Conservation (phyloP, 2,797 vertebrate genomes). For the Protonibea diacanthus region DNA sequence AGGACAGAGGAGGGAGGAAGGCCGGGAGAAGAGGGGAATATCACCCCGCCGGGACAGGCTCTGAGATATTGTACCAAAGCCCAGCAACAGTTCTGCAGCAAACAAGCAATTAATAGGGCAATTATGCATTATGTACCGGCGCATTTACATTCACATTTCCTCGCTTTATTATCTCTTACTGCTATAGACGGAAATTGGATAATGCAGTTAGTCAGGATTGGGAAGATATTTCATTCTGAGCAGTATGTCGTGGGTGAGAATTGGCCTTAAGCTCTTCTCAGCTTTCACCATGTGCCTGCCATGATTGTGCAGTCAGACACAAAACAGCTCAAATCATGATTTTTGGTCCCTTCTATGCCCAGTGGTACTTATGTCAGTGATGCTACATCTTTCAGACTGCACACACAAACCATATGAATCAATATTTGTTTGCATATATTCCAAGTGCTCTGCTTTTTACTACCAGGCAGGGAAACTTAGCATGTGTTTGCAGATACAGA, state of each 20-base stretch:
- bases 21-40: constrained; percentile 29
- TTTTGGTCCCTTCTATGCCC: constrained; percentile 17
- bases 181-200: constrained; percentile 55
- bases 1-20: constrained; percentile 32
- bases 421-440: constrained; percentile 43
- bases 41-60: constrained; percentile 43
- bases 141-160: constrained; percentile 64
- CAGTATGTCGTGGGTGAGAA: constrained; percentile 17
- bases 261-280: constrained; percentile 21
- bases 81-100: constrained; percentile 45
- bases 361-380: constrained; percentile 23
- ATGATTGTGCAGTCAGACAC: constrained; percentile 36
- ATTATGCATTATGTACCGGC: constrained; percentile 59
- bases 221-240: constrained; percentile 51
- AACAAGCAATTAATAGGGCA: constrained; percentile 76
- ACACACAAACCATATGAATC: constrained; percentile 27
- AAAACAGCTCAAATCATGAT: constrained; percentile 40
- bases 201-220: constrained; percentile 48
- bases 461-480: constrained; percentile 33
- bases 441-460: constrained; percentile 33
- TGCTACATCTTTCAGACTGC: constrained; percentile 10
- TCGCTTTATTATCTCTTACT: constrained; percentile 61
- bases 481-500: constrained; percentile 62
- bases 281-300: constrained; percentile 17
- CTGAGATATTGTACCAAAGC: constrained; percentile 46